phyloP scores from a whole-genome alignment of 2,888 invertebrate genomes.

The Cyclophora punctaria region DNA sequence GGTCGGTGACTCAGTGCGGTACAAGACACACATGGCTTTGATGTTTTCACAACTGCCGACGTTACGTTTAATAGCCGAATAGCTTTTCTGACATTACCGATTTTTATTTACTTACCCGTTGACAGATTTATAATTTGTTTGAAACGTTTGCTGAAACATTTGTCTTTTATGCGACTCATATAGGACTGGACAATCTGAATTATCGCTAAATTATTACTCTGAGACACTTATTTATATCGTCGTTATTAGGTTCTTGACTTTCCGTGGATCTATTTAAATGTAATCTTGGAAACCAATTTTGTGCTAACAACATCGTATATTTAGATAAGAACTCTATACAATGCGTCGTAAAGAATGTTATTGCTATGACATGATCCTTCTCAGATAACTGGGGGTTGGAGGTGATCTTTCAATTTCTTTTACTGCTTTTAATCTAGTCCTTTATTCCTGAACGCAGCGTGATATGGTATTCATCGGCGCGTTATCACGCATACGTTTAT shows the following conservation, averaged over 20 bases:
- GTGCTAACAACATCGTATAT: too few relatives aligned
- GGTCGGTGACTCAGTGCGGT: slow-evolving; percentile 5
- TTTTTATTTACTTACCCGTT: neutral
- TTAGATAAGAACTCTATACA: too few relatives aligned
- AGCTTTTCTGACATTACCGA: slow-evolving; percentile 6
- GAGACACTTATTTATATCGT: too few relatives aligned
- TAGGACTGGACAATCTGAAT: too few relatives aligned
- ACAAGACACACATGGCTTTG: slow-evolving; percentile 14
- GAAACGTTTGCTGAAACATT: too few relatives aligned
- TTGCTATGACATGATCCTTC: too few relatives aligned
- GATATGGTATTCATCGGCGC: slow-evolving; percentile 13
- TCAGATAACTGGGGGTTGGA: neutral
- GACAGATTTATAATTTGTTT: too few relatives aligned
- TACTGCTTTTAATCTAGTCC: slow-evolving; percentile 1
- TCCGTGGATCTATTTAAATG: too few relatives aligned
- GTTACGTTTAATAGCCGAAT: slow-evolving; percentile 14
- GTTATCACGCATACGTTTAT: slow-evolving; percentile 28
- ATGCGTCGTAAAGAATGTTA: too few relatives aligned
- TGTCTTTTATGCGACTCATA: too few relatives aligned
- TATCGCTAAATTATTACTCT: too few relatives aligned
- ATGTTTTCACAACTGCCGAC: slow-evolving; percentile 18
- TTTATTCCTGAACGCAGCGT: slow-evolving; percentile 6
- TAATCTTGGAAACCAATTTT: too few relatives aligned
- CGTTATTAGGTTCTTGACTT: neutral
- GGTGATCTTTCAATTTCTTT: neutral